Percentiles rank a stretch among this genome's conserved stretches.
Evolutionary conservation across 2,113 vertebrate species (phyloP).

Genomic region (Pontoporia blainvillei): DNA sequence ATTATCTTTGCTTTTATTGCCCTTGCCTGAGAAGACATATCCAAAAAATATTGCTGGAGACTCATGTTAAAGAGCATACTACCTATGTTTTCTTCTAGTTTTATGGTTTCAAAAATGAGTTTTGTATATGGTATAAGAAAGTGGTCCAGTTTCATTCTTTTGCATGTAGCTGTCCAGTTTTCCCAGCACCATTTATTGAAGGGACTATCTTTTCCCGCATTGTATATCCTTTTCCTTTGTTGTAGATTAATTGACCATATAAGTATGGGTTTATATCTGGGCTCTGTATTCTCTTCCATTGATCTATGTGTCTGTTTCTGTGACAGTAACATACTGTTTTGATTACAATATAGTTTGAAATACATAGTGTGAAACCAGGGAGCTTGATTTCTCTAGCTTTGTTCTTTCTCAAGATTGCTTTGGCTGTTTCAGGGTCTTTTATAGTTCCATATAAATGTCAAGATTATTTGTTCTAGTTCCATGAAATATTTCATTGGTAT

Average conservation of each 20-base stretch:
- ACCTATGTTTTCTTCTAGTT: neutral
- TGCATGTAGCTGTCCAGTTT: neutral
- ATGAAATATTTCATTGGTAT: neutral
- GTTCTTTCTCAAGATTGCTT: neutral
- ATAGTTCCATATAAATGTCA: neutral
- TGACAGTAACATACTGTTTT: neutral
- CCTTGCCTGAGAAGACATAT: neutral
- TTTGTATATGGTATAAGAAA: neutral
- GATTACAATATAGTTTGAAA: neutral
- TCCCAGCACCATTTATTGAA: neutral
- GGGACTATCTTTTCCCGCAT: neutral
- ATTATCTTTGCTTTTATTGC: neutral
- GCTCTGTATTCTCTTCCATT: neutral
- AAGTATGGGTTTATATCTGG: neutral
- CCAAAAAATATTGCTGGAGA: neutral
- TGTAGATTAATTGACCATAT: neutral
- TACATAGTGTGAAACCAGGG: neutral
- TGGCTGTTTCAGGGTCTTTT: neutral
- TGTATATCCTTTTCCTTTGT: neutral
- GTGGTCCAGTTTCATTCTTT: neutral
- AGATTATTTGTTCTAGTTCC: neutral
- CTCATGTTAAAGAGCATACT: neutral
- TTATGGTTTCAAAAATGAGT: neutral
- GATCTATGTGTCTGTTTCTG: neutral
- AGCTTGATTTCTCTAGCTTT: neutral